Evolutionary conservation across 2,888 invertebrate genomes (phyloP).

Genomic region (Lepidonotus clava): DNA sequence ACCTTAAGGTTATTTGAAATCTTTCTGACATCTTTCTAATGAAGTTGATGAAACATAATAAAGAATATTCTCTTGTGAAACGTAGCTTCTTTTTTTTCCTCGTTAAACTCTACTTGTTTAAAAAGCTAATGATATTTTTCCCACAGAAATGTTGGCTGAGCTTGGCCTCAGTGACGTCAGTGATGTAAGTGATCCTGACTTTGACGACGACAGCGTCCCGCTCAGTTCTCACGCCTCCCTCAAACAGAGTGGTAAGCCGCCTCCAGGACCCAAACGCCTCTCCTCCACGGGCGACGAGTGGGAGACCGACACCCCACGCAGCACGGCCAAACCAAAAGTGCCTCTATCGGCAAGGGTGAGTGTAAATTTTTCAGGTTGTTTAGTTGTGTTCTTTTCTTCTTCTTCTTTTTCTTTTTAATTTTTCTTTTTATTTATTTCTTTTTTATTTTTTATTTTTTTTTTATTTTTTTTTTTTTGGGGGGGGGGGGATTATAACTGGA

Average conservation of each 20-base stretch:
- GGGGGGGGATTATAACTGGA: too few relatives aligned
- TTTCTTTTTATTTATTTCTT: too few relatives aligned
- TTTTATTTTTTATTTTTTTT: too few relatives aligned
- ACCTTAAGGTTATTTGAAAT: too few relatives aligned
- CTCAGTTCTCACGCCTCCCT: not conserved
- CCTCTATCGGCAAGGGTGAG: conserved; percentile 46
- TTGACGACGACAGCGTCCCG: conserved; percentile 63
- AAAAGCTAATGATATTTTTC: too few relatives aligned
- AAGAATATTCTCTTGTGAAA: too few relatives aligned
- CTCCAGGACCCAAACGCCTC: conserved; percentile 64
- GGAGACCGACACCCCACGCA: conserved; percentile 54
- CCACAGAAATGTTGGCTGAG: conserved; percentile 73
- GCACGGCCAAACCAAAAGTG: conserved; percentile 17
- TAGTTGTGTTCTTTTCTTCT: not conserved
- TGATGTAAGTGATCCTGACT: conserved; percentile 67
- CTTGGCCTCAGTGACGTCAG: conserved; percentile 74
- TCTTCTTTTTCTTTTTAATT: not conserved
- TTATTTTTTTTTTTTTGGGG: too few relatives aligned
- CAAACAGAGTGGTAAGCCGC: conserved; percentile 57
- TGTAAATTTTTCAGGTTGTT: too few relatives aligned
- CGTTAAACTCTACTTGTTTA: too few relatives aligned
- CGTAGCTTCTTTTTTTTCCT: too few relatives aligned
- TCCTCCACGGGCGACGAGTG: conserved; percentile 70
- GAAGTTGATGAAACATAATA: too few relatives aligned
- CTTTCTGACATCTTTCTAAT: too few relatives aligned